phyloP scores from a whole-genome alignment of 2,797 vertebrate genomes.

The Galago senegalensis region DNA sequence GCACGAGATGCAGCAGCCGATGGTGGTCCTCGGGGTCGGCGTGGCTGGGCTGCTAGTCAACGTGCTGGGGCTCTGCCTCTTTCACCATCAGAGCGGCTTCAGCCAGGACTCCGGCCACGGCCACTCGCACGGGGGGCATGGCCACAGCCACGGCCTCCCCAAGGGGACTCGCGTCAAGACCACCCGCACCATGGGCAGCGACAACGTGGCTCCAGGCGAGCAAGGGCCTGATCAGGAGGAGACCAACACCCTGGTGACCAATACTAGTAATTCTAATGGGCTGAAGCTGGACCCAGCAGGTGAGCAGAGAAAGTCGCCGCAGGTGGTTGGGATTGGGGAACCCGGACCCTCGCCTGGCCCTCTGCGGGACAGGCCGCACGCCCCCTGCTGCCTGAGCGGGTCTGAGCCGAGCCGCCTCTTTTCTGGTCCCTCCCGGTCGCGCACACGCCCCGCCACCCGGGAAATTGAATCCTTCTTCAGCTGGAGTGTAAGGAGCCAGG shows the following conservation, averaged over 20 bases:
- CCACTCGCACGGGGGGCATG: conserved; percentile 87
- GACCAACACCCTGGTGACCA: conserved; percentile 96
- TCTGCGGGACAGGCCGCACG: conserved; percentile 6
- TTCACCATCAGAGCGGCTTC: conserved; percentile 95
- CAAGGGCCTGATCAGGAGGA: conserved; percentile 92
- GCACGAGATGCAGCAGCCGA: conserved; percentile 94
- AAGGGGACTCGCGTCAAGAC: conserved; percentile 89
- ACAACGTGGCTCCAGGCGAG: conserved; percentile 84
- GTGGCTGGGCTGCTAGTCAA: conserved; percentile 95
- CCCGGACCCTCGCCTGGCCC: rapidly evolving
- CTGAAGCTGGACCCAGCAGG: conserved; percentile 88
- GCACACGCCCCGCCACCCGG: neutral
- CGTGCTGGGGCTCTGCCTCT: conserved; percentile 95
- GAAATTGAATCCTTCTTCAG: neutral
- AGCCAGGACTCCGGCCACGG: conserved; percentile 90
- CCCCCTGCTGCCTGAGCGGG: conserved; percentile 47
- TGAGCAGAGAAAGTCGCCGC: conserved; percentile 75
- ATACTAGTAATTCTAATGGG: conserved; percentile 92
- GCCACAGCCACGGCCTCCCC: conserved; percentile 75
- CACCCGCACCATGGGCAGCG: conserved; percentile 85
- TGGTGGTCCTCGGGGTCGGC: conserved; percentile 94
- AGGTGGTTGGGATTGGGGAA: conserved; percentile 61
- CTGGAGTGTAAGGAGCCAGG: neutral
- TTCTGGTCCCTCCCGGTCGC: neutral
- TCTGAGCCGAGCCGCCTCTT: neutral